Evolutionary conservation across 2,888 invertebrate species (phyloP).

Genomic region (Acronicta aceris): DNA sequence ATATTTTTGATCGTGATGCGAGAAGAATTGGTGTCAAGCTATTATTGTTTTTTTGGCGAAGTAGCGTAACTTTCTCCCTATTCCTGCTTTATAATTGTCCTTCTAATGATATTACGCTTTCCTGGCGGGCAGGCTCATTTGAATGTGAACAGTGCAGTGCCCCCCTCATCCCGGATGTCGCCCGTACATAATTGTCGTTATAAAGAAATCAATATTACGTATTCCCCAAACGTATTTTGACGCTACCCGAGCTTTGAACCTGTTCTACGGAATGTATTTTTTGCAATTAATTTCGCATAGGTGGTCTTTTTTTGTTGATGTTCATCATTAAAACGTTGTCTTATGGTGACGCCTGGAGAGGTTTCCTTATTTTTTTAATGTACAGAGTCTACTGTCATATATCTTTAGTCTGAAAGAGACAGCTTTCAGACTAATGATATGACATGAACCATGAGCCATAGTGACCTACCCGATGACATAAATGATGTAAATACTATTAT

Average conservation of each 20-base stretch:
- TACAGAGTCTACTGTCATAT: no score
- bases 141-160: slow-evolving; percentile 54
- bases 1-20: neutral
- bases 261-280: neutral
- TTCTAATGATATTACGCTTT: slow-evolving; percentile 18
- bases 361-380: no score
- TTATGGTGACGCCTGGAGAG: no score
- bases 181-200: slow-evolving; percentile 53
- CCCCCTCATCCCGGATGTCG: slow-evolving; percentile 64
- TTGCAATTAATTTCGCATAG: neutral
- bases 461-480: no score
- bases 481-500: no score
- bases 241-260: slow-evolving; percentile 4
- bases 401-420: no score
- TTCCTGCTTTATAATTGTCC: slow-evolving; percentile 15
- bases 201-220: slow-evolving; percentile 43
- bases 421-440: no score
- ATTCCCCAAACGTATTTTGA: slow-evolving; percentile 33
- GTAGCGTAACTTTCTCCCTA: neutral
- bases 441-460: no score
- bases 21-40: neutral
- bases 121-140: slow-evolving; percentile 26
- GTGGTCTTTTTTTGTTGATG: no score
- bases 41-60: neutral
- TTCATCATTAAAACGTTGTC: no score